Evolutionary conservation across 2,888 invertebrate species (phyloP).

Genomic region (Andrena bucephala): DNA sequence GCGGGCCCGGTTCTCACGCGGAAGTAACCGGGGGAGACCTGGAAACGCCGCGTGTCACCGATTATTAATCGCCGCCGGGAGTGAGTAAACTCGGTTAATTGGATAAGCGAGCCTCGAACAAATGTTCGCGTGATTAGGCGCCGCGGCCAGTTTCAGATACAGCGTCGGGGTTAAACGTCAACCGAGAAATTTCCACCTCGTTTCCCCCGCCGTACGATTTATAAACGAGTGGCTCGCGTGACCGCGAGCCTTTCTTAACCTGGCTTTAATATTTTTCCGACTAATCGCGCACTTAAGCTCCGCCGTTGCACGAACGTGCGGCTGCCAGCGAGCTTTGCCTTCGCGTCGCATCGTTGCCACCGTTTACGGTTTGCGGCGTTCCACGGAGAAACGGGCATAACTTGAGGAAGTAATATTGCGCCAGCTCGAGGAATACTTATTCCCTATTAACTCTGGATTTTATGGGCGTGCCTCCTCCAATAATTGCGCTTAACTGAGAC

Average conservation of each 20-base stretch:
- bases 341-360: background rate
- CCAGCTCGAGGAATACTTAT: background rate
- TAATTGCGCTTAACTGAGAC: no score
- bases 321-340: background rate
- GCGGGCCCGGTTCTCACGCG: conserved; percentile 29
- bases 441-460: no score
- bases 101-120: conserved; percentile 37
- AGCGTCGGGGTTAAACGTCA: conserved; percentile 33
- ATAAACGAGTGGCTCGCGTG: conserved; percentile 61
- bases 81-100: conserved; percentile 58
- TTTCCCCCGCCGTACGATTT: conserved; percentile 42
- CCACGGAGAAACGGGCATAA: background rate
- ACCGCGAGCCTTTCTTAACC: conserved; percentile 29
- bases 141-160: conserved; percentile 5
- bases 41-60: conserved; percentile 16
- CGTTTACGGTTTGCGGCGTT: background rate
- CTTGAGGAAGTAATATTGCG: background rate
- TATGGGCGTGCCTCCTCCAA: no score
- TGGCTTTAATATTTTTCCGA: conserved; percentile 49
- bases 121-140: conserved; percentile 39
- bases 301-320: conserved; percentile 7
- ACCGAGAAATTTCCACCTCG: conserved; percentile 47
- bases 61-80: conserved; percentile 51
- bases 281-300: conserved; percentile 31
- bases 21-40: conserved; percentile 21